Evolutionary conservation across 2,888 invertebrate species (phyloP), one percentile per base, ranked within the genome.

Genomic region (Tanypteryx hageni): DNA sequence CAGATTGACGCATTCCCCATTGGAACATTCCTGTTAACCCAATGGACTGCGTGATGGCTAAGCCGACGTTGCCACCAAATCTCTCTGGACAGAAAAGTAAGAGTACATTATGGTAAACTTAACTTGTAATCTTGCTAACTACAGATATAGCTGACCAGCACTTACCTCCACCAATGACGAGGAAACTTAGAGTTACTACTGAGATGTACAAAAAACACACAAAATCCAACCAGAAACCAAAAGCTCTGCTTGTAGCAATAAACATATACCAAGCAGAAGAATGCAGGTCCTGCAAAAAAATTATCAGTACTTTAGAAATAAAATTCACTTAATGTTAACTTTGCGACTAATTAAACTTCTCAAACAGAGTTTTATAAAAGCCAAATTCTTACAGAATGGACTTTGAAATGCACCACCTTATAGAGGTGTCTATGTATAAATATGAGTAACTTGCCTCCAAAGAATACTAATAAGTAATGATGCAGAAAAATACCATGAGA

Each of bases 231-330:
- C 98, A 98, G 94, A 99, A 98, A 0, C 99, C 99, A 94, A 99
- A 99, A 94, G 99, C 99, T 93, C 99, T 97, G 27, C 98, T 98
- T 9, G 98, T 97, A 0, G 98, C 97, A 92, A 99, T 97, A 95
- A 98, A 99, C 94, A 98, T 96, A 94, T 97, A 99, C 97, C 98
- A 99, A 10, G 99, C 97, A 0, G 99, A 98, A 92, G 98, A 98
- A 94, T 99, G 99, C 9, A 97, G 94, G 94, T 98, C 98, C 94
- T 98, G 98, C 13, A 84, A 91, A 83, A n/a, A 83, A 83, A 83
- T 16, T 83, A n/a, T 44, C n/a, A n/a, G 44, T 44, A 5, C 18
- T 68, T 68, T 83, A n/a, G 44, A n/a, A 14, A 86, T 16, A 57
- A 7, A 86, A 56, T 86, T 57, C 9, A 58, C 13, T 31, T 3